phyloP scores from a whole-genome alignment of 2,113 vertebrate species.

The Pristiophorus japonicus region DNA sequence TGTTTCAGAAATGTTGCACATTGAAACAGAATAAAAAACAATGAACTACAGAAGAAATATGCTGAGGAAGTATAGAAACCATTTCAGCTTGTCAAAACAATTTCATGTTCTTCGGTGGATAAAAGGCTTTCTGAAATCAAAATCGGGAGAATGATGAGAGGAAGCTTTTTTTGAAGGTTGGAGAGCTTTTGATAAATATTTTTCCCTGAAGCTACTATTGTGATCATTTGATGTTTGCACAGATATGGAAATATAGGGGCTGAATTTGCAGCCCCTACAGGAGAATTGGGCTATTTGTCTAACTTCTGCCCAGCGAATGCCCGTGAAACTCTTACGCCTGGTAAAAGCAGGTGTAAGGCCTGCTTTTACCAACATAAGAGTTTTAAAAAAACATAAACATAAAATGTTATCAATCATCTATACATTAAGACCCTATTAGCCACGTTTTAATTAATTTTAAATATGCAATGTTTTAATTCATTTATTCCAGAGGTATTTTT shows the following conservation, averaged over 20 bases:
- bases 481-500: no score
- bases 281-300: no score
- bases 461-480: no score
- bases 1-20: not conserved
- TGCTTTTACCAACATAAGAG: no score
- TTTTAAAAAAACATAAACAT: no score
- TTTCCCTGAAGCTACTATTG: not conserved
- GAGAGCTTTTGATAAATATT: not conserved
- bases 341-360: no score
- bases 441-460: no score
- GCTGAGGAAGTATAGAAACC: not conserved
- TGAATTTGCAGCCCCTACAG: no score
- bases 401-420: no score
- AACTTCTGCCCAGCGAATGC: no score
- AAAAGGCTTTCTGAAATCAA: not conserved
- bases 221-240: not conserved
- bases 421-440: no score
- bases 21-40: not conserved
- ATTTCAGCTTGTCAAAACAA: not conserved
- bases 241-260: not conserved
- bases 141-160: not conserved
- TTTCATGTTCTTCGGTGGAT: not conserved
- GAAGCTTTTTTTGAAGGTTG: not conserved
- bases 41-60: not conserved
- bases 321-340: no score